Evolutionary conservation across 2,113 vertebrate genomes (phyloP).

Genomic region (Arothron firmamentum): DNA sequence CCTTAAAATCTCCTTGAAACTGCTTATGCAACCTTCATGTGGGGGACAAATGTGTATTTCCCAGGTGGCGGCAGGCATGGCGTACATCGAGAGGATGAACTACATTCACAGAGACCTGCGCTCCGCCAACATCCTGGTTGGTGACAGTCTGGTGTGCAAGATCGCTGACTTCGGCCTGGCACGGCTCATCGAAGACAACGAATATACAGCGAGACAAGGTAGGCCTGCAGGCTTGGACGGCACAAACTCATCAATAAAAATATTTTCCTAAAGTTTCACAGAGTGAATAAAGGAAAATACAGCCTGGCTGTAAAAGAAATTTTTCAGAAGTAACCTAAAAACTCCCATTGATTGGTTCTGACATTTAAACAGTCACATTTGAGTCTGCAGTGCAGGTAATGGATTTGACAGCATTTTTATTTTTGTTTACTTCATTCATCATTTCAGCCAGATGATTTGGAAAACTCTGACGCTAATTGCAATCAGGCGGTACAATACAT

Average conservation of each 20-base stretch:
- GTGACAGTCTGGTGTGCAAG: constrained; percentile 96
- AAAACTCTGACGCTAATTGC: too few species aligned
- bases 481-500: too few species aligned
- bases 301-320: too few species aligned
- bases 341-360: too few species aligned
- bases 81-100: constrained; percentile 99
- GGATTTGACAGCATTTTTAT: too few species aligned
- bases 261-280: neutral
- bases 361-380: too few species aligned
- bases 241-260: too few species aligned
- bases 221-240: neutral
- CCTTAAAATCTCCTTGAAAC: constrained; percentile 7
- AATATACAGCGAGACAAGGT: constrained; percentile 99
- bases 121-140: constrained; percentile 96
- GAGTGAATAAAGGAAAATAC: neutral
- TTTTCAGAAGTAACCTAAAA: too few species aligned
- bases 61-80: constrained; percentile 95
- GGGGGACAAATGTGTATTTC: constrained; percentile 12
- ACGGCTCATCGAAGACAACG: constrained; percentile 96
- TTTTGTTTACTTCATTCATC: too few species aligned
- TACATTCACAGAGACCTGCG: constrained; percentile 97
- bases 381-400: too few species aligned
- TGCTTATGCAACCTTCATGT: constrained; percentile 12
- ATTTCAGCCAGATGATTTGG: too few species aligned
- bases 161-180: constrained; percentile 97